Evolutionary conservation across 2,797 vertebrate genomes (phyloP), one percentile per base, ranked within the genome.

Genomic region (Percopsis omiscomaycus): DNA sequence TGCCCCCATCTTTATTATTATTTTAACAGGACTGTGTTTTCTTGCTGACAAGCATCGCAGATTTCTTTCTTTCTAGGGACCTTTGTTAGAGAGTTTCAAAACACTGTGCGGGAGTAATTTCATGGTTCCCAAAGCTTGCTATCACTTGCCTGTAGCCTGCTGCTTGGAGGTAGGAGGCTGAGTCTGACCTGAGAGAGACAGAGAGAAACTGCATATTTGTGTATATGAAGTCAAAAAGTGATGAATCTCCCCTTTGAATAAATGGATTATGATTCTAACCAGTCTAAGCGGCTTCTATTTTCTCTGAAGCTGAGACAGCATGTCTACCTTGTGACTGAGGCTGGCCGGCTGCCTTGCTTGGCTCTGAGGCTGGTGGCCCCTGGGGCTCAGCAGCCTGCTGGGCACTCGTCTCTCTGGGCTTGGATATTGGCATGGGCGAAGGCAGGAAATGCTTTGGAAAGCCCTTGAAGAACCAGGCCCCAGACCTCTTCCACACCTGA

Each of bases 401-500:
- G 3, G 73, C 67, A 30, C 79, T 84, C 9, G 84, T 74, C 59
- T 84, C 86, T 80, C 84, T 94, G 57, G 62, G 42, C 89, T 95
- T 97, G 78, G 89, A 92, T 82, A 97, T 73, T 0, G 96, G 92
- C 94, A 99, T 98, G 0, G 92, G 96, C 28, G 95, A 92, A 1
- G 97, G 97, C 61, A 98, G 85, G 83, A 95, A 89, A 70, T 98
- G 97, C 85, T 98, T 98, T 0, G 97, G 96, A 70, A 98, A 91
- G 15, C 97, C 97, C 85, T 98, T 99, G 84, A 99, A 99, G 93
- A 99, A 99, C 97, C 97, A 99, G 3, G 97, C 97, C 0, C 97
- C 97, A 0, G 97, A 99, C 71, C 96, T 94, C 78, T 99, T 99
- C 97, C 97, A 99, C 49, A 99, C 96, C 97, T 99, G 75, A 65